Base-by-base conservation (phyloP, 64 coral and sea anemone species). In the Cladopsammia gracilis region DNA sequence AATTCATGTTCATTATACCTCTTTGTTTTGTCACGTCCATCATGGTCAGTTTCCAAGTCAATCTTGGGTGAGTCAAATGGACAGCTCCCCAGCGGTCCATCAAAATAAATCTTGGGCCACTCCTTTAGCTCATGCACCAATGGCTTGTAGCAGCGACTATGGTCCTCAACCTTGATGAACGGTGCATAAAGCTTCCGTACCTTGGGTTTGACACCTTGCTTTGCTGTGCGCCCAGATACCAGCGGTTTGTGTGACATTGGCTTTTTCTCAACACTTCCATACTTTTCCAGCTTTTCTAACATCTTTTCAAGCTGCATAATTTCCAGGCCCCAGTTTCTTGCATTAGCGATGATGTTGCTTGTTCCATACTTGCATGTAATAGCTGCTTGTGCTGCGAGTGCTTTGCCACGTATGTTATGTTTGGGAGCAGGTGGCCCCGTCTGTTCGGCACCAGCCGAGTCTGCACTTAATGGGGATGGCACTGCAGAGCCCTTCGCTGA, bases 101-200 rank as follows among this genome's bases (percentile, higher is more conserved):
- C 71, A 81, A 98, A 98, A 48, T 91, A 64, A 20, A 85, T 73
- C 48, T 74, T 86, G 1, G 96, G 96, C 96, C 96, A 98, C 60
- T 94, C 87, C 85, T 94, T 98, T 12, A 98, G 86, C 73, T 98
- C 96, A 44, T 98, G 92, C 54, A 98, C 87, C 58, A 98, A 50
- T n/a, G 96, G 96, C 51, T 88, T 94, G 62, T 88, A 98, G 42
- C 90, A 64, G 6, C 76, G 92, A 59, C 88, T 98, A 11, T 98
- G 91, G 77, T 98, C 96, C 65, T 94, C 96, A 10, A 98, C 96
- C 74, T 98, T 98, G 49, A 98, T 98, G 71, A 98, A 98, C 43
- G 96, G 96, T 4, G 60, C 54, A 23, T 91, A 58, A 25, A 98
- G 60, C 24, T 94, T 98, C n/a, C 92, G 80, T 10, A 98, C 87